Conservation (phyloP, 1,140 invertebrate genomes). For the Doryteuthis pealeii region DNA sequence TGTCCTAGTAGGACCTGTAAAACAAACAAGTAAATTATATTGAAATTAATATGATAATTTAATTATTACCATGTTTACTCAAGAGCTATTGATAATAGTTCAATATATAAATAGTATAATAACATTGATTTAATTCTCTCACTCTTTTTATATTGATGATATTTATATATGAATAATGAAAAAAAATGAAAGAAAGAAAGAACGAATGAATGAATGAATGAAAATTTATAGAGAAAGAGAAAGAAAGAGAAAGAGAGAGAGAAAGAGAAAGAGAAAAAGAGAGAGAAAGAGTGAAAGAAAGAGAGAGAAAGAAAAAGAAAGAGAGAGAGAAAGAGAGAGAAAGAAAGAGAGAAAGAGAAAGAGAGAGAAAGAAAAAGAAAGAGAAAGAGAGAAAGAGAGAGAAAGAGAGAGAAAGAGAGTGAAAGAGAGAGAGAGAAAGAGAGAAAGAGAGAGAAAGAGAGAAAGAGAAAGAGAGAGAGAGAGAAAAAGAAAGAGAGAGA, state of each 20-base stretch:
- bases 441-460: not conserved
- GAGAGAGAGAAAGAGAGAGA: not conserved
- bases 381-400: not conserved
- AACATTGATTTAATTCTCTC: not conserved
- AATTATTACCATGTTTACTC: not conserved
- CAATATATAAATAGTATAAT: no score
- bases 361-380: not conserved
- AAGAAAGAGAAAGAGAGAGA: no score
- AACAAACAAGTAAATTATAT: not conserved
- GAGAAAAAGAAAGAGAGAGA: no score
- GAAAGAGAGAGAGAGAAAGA: no score
- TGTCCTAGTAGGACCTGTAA: conserved; percentile 89
- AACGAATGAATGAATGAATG: no score
- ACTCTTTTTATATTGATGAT: not conserved
- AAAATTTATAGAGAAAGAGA: not conserved
- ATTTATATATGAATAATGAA: not conserved
- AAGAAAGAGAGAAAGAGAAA: not conserved
- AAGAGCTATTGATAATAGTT: not conserved
- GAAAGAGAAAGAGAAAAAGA: not conserved
- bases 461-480: not conserved
- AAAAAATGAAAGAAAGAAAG: not conserved
- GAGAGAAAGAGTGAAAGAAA: no score
- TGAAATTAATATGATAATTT: not conserved
- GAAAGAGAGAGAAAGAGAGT: no score
- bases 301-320: not conserved